Evolutionary conservation across 2,888 invertebrate genomes (phyloP), one percentile per base, ranked within the genome.

Genomic region (Caenorhabditis becei): DNA sequence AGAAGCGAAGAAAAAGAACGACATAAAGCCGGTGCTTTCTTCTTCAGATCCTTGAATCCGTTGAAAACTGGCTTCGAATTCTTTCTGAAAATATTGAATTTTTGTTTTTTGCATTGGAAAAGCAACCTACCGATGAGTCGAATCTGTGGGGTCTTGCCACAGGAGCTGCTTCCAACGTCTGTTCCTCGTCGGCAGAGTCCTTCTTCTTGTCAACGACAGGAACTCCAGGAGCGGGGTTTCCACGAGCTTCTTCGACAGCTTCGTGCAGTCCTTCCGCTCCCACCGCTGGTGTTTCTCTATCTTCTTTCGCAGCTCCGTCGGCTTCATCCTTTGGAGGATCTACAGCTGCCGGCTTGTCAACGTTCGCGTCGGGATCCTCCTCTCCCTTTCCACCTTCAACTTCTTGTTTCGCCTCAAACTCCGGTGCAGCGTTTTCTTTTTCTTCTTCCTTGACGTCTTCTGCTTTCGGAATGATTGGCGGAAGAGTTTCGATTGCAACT

Each of bases 271-370:
- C 77, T 71, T 77, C 80, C 5, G 77, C 80, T 44, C 71, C 75
- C n/a, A 70, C 72, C 35, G 77, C 62, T 5, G 72, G 70, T 0
- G 81, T 77, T 23, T 81, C 81, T 8, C 81, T 53, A 51, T 81
- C 81, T 59, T 81, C 81, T 65, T 81, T 81, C 5, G 81, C 81
- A 11, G 77, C 77, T 32, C 81, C 81, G 49, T 81, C 81, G 14
- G 81, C 81, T 53, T 81, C 81, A 35, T 81, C 81, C 58, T 81
- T 81, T 16, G 81, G 81, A 23, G 81, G 81, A 69, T 81, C 81
- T 7, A 67, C 81, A 7, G 58, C 67, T 23, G 66, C 77, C 18
- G 77, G 77, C 41, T 81, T 81, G 32, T 81, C 81, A 0, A 81
- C 81, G 28, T 81, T 81, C 44, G 81, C 81, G 47, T 81, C 81